A percentile compares a stretch with the other conserved stretches of the same genome.
These are phyloP conservation scores for Myrmecophaga tridactyla DNA, from an alignment of 2,113 vertebrate genomes.

Conservation along the genomic window DNA sequence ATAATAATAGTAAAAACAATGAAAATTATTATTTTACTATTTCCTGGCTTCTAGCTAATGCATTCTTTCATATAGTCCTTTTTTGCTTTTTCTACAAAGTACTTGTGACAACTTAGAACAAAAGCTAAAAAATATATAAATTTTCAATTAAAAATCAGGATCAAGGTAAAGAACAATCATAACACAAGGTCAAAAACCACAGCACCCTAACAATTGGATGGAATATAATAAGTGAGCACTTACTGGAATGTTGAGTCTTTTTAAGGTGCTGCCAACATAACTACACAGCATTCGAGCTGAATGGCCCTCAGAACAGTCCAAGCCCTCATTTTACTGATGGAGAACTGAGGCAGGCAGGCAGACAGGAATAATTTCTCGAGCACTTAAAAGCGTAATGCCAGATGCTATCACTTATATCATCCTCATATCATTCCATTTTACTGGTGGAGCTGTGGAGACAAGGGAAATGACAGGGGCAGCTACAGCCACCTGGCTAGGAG, in stretches of 20 bases:
- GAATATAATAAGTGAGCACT: neutral
- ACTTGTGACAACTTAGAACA: neutral
- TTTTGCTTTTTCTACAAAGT: neutral
- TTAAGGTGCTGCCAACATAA: neutral
- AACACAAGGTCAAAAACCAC: neutral
- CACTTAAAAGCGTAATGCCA: neutral
- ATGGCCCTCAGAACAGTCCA: neutral
- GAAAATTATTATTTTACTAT: neutral
- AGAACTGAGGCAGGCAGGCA: neutral
- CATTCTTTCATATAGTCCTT: neutral
- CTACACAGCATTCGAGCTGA: neutral
- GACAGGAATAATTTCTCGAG: neutral
- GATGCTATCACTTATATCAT: neutral
- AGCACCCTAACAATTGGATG: neutral
- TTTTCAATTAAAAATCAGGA: neutral
- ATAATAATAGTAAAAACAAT: neutral
- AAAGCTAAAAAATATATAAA: conserved; percentile 9
- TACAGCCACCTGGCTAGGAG: neutral
- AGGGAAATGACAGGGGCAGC: neutral
- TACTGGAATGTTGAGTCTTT: neutral
- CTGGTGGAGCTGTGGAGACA: neutral
- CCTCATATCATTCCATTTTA: fast-evolving
- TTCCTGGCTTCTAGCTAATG: neutral
- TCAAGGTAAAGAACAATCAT: neutral
- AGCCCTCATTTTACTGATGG: neutral